These are phyloP conservation scores for Poeciliopsis gracilis DNA, from an alignment of 2,797 vertebrate genomes.

Conservation along the genomic window DNA sequence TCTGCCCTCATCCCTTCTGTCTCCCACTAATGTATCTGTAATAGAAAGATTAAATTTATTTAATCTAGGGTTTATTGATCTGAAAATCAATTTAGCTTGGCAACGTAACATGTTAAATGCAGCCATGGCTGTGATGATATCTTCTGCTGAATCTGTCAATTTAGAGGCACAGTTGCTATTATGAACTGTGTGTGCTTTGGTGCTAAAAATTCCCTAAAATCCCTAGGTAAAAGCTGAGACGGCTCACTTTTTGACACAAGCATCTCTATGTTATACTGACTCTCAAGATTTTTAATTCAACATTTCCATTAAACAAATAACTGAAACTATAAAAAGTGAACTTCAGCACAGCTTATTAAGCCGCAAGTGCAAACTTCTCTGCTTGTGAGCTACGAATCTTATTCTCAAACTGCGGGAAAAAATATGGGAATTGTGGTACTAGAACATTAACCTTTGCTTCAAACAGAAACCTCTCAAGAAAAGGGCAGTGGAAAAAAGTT, in stretches of 20 bases:
- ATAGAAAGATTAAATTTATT: conserved; percentile 50
- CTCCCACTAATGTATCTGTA: conserved; percentile 53
- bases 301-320: conserved; percentile 1
- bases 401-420: background rate
- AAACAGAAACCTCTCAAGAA: background rate
- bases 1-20: conserved; percentile 29
- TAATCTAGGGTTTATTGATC: conserved; percentile 44
- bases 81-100: conserved; percentile 39
- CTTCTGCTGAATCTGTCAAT: conserved; percentile 8
- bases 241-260: background rate
- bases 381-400: background rate
- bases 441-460: background rate
- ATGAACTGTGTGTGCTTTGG: conserved; percentile 14
- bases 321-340: background rate
- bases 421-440: background rate
- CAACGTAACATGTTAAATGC: conserved; percentile 27
- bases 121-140: conserved; percentile 32
- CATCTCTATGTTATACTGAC: too few relatives aligned
- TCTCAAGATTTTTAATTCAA: background rate
- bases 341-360: background rate
- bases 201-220: background rate
- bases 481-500: background rate
- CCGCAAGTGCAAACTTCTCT: background rate
- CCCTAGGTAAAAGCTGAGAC: background rate
- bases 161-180: conserved; percentile 2